These are phyloP conservation scores for Crambe crambe DNA, from an alignment of 37 sponge, comb jelly and placozoan species.

Conservation along the genomic window DNA sequence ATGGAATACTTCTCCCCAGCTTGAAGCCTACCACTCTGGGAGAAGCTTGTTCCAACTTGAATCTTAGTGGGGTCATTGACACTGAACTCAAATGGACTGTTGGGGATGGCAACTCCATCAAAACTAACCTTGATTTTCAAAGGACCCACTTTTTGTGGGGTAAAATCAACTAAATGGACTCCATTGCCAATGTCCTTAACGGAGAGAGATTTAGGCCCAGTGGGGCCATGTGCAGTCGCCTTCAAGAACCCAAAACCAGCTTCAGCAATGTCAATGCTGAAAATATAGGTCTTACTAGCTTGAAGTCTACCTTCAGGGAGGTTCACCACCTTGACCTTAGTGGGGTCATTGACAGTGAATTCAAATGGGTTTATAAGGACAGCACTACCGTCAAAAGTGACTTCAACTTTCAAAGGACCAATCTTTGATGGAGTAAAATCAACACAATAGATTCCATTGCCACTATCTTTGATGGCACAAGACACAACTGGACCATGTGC, in stretches of 20 bases:
- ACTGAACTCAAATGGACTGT: conserved; percentile 44
- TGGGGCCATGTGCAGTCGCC: conserved; percentile 19
- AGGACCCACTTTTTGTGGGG: conserved; percentile 45
- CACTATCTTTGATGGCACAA: conserved; percentile 14
- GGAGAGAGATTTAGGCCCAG: conserved; percentile 27
- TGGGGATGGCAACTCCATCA: conserved; percentile 28
- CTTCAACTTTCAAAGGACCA: conserved; percentile 22
- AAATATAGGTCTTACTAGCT: conserved; percentile 32
- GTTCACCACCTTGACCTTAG: conserved; percentile 15
- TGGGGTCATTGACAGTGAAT: conserved; percentile 52
- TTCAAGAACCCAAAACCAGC: conserved; percentile 60
- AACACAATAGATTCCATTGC: conserved; percentile 22
- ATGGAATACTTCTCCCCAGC: conserved; percentile 20
- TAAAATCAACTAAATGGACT: conserved; percentile 41
- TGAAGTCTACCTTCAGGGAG: conserved; percentile 49
- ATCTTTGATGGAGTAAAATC: conserved; percentile 43
- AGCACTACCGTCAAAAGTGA: conserved; percentile 5
- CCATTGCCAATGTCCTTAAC: neutral
- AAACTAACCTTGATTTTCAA: conserved; percentile 18
- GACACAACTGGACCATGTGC: conserved; percentile 5
- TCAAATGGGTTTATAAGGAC: conserved; percentile 39
- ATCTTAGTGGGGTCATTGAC: conserved; percentile 53
- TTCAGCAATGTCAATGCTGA: conserved; percentile 33
- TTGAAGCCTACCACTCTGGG: conserved; percentile 16
- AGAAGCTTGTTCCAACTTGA: conserved; percentile 11